Conservation (phyloP, 2,888 invertebrate species). For the Drosophila heteroneura region DNA sequence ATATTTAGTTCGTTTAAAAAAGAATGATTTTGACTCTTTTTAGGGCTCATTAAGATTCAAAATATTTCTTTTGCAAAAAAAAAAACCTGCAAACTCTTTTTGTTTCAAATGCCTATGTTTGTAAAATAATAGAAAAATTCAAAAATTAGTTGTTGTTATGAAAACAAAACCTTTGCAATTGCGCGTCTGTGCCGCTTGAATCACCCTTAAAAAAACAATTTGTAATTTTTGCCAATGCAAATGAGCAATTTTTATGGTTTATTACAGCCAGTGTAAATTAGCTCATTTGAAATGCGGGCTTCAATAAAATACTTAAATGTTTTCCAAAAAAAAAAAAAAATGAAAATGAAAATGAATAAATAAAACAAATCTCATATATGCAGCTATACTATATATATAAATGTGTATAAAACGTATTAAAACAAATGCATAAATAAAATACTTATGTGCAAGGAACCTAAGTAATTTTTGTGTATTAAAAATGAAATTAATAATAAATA, state of each 20-base stretch:
- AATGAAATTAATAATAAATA: conserved; percentile 61
- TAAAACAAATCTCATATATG: conserved; percentile 57
- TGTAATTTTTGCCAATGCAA: conserved; percentile 51
- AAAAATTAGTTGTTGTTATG: conserved; percentile 32
- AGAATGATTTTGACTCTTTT: conserved; percentile 80
- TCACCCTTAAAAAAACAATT: conserved; percentile 56
- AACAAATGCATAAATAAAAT: conserved; percentile 39
- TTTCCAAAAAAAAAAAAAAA: conserved; percentile 45
- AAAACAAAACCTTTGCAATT: conserved; percentile 37
- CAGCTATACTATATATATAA: conserved; percentile 68
- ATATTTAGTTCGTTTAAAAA: conserved; percentile 53
- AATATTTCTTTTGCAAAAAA: conserved; percentile 76
- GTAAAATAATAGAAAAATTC: conserved; percentile 8
- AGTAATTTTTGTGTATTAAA: conserved; percentile 64
- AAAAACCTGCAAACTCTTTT: conserved; percentile 14
- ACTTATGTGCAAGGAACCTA: conserved; percentile 61
- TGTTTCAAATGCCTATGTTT: conserved; percentile 35
- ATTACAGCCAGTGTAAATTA: conserved; percentile 27
- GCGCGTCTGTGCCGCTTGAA: conserved; percentile 43
- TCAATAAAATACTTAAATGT: conserved; percentile 67
- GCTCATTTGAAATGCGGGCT: conserved; percentile 46
- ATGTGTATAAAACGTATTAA: conserved; percentile 61
- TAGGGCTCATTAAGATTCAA: conserved; percentile 84
- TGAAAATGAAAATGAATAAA: not conserved
- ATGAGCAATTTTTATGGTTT: conserved; percentile 37